Conservation (phyloP, 2,113 vertebrate species). For the Cyprinodon tularosa region DNA sequence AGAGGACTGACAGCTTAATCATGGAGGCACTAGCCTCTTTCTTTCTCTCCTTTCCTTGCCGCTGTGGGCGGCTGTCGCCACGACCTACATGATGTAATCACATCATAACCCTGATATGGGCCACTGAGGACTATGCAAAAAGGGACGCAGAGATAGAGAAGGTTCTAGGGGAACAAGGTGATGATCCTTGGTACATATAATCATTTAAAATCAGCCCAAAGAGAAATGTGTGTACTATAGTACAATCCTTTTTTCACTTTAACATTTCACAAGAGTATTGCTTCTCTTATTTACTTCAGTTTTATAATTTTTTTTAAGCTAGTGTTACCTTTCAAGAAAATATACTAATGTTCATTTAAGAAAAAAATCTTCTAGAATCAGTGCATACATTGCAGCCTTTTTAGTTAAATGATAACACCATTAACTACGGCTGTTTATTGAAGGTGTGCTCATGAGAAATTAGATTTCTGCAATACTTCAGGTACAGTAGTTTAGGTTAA, state of each 20-base stretch:
- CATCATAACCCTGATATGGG: constrained; percentile 73
- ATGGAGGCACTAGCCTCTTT: constrained; percentile 64
- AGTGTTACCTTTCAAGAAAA: not conserved
- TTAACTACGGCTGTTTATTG: not conserved
- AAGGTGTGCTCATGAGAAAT: not conserved
- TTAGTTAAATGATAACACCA: not conserved
- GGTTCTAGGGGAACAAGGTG: not conserved
- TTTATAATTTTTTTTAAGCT: not conserved
- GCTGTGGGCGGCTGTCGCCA: constrained; percentile 75
- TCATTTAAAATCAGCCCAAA: not conserved
- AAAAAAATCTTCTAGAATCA: not conserved
- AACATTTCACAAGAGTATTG: not conserved
- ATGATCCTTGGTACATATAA: not conserved
- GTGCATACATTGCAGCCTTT: not conserved
- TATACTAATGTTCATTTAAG: not conserved
- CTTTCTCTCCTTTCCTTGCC: constrained; percentile 51
- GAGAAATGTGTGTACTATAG: not conserved
- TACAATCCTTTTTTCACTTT: no score
- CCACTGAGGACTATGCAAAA: constrained; percentile 53
- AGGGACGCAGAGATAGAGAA: constrained; percentile 36
- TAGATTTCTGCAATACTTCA: not conserved
- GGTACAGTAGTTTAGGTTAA: no score
- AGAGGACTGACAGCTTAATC: constrained; percentile 79
- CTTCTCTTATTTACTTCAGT: not conserved
- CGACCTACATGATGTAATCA: constrained; percentile 81